Conservation (phyloP, 2,888 invertebrate species). For the Euzetes globulus region DNA sequence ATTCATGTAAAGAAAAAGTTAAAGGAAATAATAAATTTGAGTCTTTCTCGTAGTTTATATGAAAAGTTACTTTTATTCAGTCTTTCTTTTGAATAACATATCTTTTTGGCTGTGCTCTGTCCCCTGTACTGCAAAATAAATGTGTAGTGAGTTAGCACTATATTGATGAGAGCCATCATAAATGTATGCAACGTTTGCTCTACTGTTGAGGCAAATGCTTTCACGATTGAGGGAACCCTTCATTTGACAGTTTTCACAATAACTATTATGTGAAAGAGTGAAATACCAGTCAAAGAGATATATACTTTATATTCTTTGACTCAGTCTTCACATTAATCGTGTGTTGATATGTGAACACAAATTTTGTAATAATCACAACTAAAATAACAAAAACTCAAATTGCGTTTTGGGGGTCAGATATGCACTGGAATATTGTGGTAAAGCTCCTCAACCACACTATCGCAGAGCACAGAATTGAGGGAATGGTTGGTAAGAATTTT, state of each 20-base stretch:
- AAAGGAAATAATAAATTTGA: slow-evolving; percentile 29
- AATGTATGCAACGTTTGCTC: slow-evolving; percentile 25
- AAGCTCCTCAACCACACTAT: slow-evolving; percentile 8
- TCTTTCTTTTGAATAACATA: slow-evolving; percentile 22
- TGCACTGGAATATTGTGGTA: slow-evolving; percentile 18
- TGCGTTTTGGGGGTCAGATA: neutral
- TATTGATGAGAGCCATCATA: slow-evolving; percentile 24
- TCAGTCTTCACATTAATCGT: neutral
- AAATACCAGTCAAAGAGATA: neutral
- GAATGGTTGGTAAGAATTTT: neutral
- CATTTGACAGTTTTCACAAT: slow-evolving; percentile 28
- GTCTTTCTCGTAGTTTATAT: slow-evolving; percentile 15
- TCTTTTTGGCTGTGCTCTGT: slow-evolving; percentile 7
- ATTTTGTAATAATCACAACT: neutral
- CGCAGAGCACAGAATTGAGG: neutral
- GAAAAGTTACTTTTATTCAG: slow-evolving; percentile 24
- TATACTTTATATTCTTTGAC: neutral
- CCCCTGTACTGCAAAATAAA: slow-evolving; percentile 8
- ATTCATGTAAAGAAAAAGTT: slow-evolving; percentile 25
- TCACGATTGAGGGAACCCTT: slow-evolving; percentile 15
- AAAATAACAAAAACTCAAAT: neutral
- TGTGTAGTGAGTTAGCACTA: slow-evolving; percentile 24
- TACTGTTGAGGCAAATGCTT: slow-evolving; percentile 12
- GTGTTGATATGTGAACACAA: neutral
- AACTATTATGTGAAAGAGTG: slow-evolving; percentile 16